Conservation (phyloP, 2,888 invertebrate genomes). For the Archips xylosteana region DNA sequence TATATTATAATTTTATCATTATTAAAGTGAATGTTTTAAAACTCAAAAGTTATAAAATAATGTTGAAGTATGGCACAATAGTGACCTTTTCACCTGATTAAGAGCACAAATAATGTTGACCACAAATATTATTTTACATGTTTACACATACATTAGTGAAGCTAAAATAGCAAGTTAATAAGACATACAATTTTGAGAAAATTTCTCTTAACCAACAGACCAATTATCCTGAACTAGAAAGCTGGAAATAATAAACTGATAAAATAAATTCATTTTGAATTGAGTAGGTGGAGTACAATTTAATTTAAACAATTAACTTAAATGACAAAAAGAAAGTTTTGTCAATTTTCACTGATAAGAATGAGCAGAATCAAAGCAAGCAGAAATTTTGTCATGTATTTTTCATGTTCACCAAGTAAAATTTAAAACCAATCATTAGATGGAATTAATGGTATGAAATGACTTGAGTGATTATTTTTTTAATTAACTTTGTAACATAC, state of each 20-base stretch:
- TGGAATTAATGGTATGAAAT: neutral
- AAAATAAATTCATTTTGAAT: neutral
- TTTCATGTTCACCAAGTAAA: neutral
- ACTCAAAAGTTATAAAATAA: constrained; percentile 16
- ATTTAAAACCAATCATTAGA: neutral
- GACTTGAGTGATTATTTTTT: too few relatives aligned
- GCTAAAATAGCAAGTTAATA: constrained; percentile 47
- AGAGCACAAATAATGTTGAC: constrained; percentile 17
- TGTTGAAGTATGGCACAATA: constrained; percentile 45
- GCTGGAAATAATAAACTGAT: constrained; percentile 2
- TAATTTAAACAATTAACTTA: neutral
- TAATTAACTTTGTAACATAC: neutral
- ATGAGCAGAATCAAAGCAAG: neutral
- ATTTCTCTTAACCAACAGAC: constrained; percentile 28
- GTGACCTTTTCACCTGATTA: constrained; percentile 33
- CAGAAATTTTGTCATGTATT: neutral
- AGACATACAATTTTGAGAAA: neutral
- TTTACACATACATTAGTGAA: constrained; percentile 53
- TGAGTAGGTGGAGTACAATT: neutral
- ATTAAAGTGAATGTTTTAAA: constrained; percentile 15
- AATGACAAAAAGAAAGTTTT: neutral
- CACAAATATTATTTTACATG: neutral
- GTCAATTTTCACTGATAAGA: neutral
- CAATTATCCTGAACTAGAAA: constrained; percentile 4
- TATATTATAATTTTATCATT: neutral